Evolutionary conservation across 2,888 invertebrate genomes (phyloP).

Genomic region (Adelphocoris suturalis): DNA sequence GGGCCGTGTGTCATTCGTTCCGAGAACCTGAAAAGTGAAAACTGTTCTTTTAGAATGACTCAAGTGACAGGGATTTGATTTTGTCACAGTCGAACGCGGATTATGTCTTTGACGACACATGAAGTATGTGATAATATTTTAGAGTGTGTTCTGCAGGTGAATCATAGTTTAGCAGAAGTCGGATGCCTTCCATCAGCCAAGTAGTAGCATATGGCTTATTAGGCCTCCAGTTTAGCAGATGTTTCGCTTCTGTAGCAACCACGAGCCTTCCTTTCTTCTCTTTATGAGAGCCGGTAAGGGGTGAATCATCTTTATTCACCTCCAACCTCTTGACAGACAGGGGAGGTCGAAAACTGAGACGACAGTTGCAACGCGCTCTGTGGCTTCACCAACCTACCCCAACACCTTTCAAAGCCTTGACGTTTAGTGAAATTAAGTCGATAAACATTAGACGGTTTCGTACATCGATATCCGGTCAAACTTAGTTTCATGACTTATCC

Average conservation of each 20-base stretch:
- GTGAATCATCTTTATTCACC: background rate
- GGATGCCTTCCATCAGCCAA: background rate
- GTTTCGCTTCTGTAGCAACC: background rate
- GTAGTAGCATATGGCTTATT: constrained; percentile 18
- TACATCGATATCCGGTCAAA: too few relatives aligned
- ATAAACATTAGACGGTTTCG: too few relatives aligned
- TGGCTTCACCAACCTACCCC: background rate
- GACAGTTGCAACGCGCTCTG: background rate
- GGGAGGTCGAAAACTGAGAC: background rate
- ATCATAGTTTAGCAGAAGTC: background rate
- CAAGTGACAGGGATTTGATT: background rate
- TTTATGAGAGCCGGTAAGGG: background rate
- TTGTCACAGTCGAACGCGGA: background rate
- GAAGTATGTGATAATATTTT: background rate
- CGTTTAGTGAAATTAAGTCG: too few relatives aligned
- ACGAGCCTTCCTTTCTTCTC: background rate
- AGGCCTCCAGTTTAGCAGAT: background rate
- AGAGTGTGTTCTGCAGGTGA: background rate
- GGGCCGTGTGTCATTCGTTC: background rate
- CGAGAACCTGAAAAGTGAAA: constrained; percentile 11
- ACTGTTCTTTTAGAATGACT: background rate
- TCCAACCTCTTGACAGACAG: background rate
- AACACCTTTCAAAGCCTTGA: too few relatives aligned
- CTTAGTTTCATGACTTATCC: too few relatives aligned
- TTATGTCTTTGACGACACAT: background rate